Percentiles rank a stretch among this genome's conserved stretches.
Conservation (phyloP, 1,140 invertebrate genomes). For the Eurytemora carolleeae region DNA sequence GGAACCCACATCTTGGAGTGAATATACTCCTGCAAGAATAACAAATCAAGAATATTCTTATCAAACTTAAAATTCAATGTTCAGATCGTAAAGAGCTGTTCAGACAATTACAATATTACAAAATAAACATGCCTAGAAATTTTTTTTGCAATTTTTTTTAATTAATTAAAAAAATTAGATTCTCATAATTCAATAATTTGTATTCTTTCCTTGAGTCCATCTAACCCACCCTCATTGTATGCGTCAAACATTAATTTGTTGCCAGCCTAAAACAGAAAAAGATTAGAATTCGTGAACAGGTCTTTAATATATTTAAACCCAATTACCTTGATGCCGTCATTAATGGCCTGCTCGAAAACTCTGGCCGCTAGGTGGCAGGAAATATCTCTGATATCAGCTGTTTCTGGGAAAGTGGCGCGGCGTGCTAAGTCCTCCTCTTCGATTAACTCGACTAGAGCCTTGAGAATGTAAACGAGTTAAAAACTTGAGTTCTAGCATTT, state of each 20-base stretch:
- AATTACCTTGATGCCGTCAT: neutral
- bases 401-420: constrained; percentile 9
- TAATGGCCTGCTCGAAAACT: neutral
- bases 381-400: constrained; percentile 3
- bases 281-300: neutral
- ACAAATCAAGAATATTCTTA: too few species aligned
- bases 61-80: too few species aligned
- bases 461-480: too few species aligned
- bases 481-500: too few species aligned
- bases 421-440: constrained; percentile 3
- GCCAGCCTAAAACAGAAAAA: constrained; percentile 2
- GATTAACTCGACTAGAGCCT: constrained; percentile 8
- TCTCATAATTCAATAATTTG: too few species aligned
- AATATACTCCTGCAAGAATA: too few species aligned
- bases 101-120: too few species aligned
- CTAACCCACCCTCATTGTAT: neutral
- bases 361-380: constrained; percentile 2
- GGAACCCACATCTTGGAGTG: constrained; percentile 12
- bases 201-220: constrained; percentile 4
- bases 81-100: too few species aligned
- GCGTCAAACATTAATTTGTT: constrained; percentile 2
- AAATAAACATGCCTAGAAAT: too few species aligned
- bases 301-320: neutral
- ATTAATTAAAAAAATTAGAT: too few species aligned
- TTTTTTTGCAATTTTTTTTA: too few species aligned